Evolutionary conservation across 2,888 invertebrate species (phyloP), one percentile per base, ranked within the genome.

Genomic region (Cylloceria caligata): DNA sequence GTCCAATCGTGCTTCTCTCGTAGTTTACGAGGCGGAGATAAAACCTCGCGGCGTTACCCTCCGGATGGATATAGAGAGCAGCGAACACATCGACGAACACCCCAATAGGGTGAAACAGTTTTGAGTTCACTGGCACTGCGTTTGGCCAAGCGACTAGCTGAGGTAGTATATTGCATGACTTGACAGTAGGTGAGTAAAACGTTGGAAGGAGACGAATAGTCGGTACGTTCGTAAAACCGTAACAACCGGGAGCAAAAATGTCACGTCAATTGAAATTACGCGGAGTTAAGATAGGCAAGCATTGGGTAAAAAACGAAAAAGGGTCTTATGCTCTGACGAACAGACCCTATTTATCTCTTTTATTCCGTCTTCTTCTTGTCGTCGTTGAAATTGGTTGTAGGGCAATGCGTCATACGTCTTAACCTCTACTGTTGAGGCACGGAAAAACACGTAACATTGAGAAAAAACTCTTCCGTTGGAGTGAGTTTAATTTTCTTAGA

Each of bases 191-290:
- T 62, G 36, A 39, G 64, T 47, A 49, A 36, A 57, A 27, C 21
- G 27, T 65, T 68, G 52, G 36, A 69, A 57, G 27, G 72, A 45
- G 55, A 52, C 71, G 49, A 64, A 68, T 55, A 67, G 67, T 55
- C 39, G 27, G 55, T 39, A 68, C 62, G 68, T 77, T 68, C 77
- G 77, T 77, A 77, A 81, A 81, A 73, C 68, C 60, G 68, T 77
- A 81, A 81, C 73, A 72, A 62, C 60, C 45, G 36, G 24, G 60
- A 16, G 45, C 71, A 67, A 73, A 73, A 73, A 73, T 77, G 19
- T 36, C 55, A 45, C 16, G 45, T 72, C 77, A 39, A 69, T 73
- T 77, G 72, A 68, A 81, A 81, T 72, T 76, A 72, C 55, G 30
- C 67, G 27, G 27, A 72, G 62, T 39, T 67, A 42, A 49, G 71